Base-by-base conservation (phyloP, 2,888 invertebrate genomes). In the Nomada ruficornis region DNA sequence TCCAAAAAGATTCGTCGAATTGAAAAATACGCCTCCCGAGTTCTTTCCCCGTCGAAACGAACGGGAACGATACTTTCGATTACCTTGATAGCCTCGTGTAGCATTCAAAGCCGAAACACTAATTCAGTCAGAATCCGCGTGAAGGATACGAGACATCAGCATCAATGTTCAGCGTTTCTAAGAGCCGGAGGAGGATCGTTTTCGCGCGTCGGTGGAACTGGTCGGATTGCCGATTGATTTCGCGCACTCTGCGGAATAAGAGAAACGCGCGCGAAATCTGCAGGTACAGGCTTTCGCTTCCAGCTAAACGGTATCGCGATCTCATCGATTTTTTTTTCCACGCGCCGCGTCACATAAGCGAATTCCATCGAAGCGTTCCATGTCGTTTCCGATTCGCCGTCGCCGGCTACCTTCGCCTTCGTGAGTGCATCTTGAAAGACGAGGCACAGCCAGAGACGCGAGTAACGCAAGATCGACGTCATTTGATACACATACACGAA, bases 301-400 rank as follows among this genome's bases (percentile, higher is more conserved):
- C 72, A 73, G 67, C 73, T 69, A 72, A 77, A 57, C 73, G 52
- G 69, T 83, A 86, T 84, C 86, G 86, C 86, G 84, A 84, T 86
- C 84, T 86, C 87, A 87, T 87, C 87, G 87, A 85, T 87, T 86
- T 86, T 86, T 85, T 73, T 57, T 84, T 73, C 50, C 77, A 64
- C 73, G 67, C 65, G 62, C 23, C 67, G 67, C 68, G 80, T 86
- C 70, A 75, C 85, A 85, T 88, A 89, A 90, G 89, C 90, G 76
- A 88, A 90, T 91, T 90, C 88, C 88, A 81, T 60, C 86, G 82
- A 85, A 73, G 9, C 73, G 50, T 20, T 57, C 29, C 57, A 1
- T 2, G 18, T 7, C 73, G 65, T 57, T 73, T 65, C 65, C 65
- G 65, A 65, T 73, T 65, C 65, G 20, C 26, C 44, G 29, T 23